Evolutionary conservation across 2,888 invertebrate species (phyloP).

Genomic region (Tetragonula carbonaria): DNA sequence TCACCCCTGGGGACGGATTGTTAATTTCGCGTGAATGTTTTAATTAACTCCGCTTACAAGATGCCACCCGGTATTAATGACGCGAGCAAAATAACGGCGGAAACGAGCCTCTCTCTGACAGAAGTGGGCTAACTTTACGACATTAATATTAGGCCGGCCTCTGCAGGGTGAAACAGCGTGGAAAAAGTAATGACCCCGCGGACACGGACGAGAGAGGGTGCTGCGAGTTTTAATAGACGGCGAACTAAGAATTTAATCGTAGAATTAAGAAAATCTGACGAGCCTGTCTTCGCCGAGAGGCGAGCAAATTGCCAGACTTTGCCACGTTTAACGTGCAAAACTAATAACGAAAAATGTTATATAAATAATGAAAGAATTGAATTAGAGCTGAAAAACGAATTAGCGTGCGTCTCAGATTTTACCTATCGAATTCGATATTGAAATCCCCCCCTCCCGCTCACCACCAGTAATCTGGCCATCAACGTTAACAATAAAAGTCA

Average conservation of each 20-base stretch:
- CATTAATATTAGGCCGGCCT: slow-evolving; percentile 56
- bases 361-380: too few relatives aligned
- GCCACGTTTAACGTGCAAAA: not conserved
- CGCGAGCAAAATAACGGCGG: slow-evolving; percentile 38
- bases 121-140: slow-evolving; percentile 58
- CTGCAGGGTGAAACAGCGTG: slow-evolving; percentile 37
- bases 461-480: too few relatives aligned
- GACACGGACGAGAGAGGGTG: not conserved
- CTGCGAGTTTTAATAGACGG: slow-evolving; percentile 17
- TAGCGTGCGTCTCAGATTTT: too few relatives aligned
- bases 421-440: not conserved
- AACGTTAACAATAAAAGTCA: too few relatives aligned
- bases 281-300: slow-evolving; percentile 17
- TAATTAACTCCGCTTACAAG: slow-evolving; percentile 51
- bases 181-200: slow-evolving; percentile 51
- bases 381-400: too few relatives aligned
- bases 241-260: slow-evolving; percentile 33
- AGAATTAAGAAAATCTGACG: slow-evolving; percentile 47
- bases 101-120: slow-evolving; percentile 45
- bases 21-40: slow-evolving; percentile 52
- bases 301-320: too few relatives aligned
- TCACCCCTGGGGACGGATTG: slow-evolving; percentile 10
- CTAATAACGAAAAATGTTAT: not conserved
- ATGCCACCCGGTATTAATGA: slow-evolving; percentile 46
- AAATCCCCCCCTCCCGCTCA: too few relatives aligned